These are phyloP conservation scores for Diplodus sargus DNA, from an alignment of 2,797 vertebrate species.

Conservation along the genomic window DNA sequence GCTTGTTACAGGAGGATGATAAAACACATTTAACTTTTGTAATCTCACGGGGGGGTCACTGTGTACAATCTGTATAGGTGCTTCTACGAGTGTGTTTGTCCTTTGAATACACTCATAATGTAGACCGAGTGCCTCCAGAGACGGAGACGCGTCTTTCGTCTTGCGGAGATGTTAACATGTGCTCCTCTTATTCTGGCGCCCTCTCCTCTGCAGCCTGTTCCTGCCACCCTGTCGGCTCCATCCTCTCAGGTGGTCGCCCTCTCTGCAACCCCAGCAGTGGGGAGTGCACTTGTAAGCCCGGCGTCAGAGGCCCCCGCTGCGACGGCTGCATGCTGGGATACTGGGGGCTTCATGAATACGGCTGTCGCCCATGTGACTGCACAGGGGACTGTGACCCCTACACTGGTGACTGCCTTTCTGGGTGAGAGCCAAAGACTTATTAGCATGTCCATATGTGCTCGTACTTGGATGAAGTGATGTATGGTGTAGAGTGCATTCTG, in stretches of 20 bases:
- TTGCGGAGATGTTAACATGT: constrained; percentile 43
- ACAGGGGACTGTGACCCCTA: constrained; percentile 89
- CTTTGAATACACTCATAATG: constrained; percentile 22
- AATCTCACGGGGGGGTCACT: neutral
- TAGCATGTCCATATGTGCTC: constrained; percentile 21
- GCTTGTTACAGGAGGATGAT: constrained; percentile 40
- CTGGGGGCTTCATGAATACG: constrained; percentile 91
- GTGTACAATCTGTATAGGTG: constrained; percentile 14
- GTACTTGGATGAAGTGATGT: constrained; percentile 17
- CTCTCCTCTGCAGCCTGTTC: constrained; percentile 85
- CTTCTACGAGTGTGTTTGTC: constrained; percentile 31
- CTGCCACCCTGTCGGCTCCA: constrained; percentile 89
- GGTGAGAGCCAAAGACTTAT: constrained; percentile 80
- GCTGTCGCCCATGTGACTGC: constrained; percentile 92
- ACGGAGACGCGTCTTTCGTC: constrained; percentile 30
- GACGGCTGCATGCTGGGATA: constrained; percentile 91
- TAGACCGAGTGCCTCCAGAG: constrained; percentile 15
- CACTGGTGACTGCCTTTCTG: constrained; percentile 89
- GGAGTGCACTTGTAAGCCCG: constrained; percentile 92
- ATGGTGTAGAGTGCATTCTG: constrained; percentile 41
- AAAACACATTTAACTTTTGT: constrained; percentile 41
- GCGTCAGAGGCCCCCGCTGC: constrained; percentile 88
- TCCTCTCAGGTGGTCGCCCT: constrained; percentile 78
- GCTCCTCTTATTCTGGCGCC: constrained; percentile 36
- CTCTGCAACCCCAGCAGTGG: constrained; percentile 89